Conservation (phyloP, 2,797 vertebrate species). For the Knipowitschia caucasica region DNA sequence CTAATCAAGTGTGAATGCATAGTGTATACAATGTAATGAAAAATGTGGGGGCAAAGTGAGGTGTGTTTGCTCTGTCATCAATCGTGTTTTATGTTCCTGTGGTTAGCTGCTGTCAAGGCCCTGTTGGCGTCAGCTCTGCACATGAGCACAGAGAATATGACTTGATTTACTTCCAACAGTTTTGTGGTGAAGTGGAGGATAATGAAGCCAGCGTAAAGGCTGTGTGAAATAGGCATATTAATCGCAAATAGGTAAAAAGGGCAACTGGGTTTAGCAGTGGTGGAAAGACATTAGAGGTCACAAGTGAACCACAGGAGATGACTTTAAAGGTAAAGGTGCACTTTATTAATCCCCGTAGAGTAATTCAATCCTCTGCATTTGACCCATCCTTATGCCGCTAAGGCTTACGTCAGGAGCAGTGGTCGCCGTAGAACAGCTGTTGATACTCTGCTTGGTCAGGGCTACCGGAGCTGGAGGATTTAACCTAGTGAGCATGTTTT, state of each 20-base stretch:
- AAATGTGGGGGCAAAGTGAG: neutral
- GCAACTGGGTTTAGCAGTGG: neutral
- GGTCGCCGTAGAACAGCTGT: no score
- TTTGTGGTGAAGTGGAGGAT: neutral
- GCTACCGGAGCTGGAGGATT: no score
- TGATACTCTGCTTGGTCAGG: no score
- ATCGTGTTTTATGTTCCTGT: neutral
- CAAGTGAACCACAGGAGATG: no score
- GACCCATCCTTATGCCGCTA: no score
- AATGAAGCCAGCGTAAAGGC: neutral
- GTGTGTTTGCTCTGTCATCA: conserved; percentile 1
- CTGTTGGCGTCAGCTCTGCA: neutral
- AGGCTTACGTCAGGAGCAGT: no score
- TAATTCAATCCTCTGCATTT: no score
- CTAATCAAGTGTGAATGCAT: neutral
- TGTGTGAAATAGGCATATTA: neutral
- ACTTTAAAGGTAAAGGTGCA: no score
- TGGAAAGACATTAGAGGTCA: neutral
- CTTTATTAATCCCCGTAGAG: no score
- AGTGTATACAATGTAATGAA: neutral
- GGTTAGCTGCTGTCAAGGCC: conserved; percentile 4
- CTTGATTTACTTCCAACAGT: neutral
- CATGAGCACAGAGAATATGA: neutral
- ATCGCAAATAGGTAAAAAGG: neutral
- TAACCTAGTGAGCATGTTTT: no score